These are phyloP conservation scores for Sinocyclocheilus maitianheensis DNA, from an alignment of 2,113 vertebrate species.

Conservation along the genomic window DNA sequence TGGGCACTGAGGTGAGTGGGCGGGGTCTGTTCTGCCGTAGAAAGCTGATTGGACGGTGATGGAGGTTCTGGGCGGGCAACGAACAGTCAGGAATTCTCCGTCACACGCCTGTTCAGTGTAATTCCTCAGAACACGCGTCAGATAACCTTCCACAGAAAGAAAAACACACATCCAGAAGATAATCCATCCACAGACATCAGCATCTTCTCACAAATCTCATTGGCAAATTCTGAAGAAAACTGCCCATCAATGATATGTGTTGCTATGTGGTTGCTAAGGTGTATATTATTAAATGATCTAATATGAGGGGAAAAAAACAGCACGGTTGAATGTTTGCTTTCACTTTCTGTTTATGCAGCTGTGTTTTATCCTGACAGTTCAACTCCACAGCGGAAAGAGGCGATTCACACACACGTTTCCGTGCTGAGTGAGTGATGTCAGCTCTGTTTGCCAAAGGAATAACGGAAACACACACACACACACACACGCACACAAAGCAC, in stretches of 20 bases:
- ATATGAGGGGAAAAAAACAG: background rate
- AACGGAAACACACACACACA: background rate
- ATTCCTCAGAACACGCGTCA: conserved; percentile 85
- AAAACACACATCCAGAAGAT: background rate
- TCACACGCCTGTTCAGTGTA: conserved; percentile 87
- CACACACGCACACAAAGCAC: conserved; percentile 7
- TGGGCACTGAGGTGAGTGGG: conserved; percentile 79
- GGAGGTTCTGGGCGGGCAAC: conserved; percentile 87
- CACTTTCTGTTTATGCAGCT: conserved; percentile 1
- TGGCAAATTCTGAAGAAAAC: background rate
- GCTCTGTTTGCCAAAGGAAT: conserved; percentile 5
- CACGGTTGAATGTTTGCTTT: background rate
- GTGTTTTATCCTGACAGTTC: background rate
- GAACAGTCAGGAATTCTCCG: conserved; percentile 83
- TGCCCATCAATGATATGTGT: background rate
- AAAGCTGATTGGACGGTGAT: conserved; percentile 90
- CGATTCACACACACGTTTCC: background rate
- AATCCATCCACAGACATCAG: background rate
- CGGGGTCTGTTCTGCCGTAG: conserved; percentile 80
- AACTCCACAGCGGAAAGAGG: background rate
- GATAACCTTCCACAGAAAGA: conserved; percentile 74
- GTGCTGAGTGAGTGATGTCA: conserved; percentile 26
- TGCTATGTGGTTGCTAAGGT: background rate
- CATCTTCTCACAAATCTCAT: background rate
- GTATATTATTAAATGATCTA: background rate